phyloP scores from a whole-genome alignment of 2,113 vertebrate genomes.

The Cairina moschata region DNA sequence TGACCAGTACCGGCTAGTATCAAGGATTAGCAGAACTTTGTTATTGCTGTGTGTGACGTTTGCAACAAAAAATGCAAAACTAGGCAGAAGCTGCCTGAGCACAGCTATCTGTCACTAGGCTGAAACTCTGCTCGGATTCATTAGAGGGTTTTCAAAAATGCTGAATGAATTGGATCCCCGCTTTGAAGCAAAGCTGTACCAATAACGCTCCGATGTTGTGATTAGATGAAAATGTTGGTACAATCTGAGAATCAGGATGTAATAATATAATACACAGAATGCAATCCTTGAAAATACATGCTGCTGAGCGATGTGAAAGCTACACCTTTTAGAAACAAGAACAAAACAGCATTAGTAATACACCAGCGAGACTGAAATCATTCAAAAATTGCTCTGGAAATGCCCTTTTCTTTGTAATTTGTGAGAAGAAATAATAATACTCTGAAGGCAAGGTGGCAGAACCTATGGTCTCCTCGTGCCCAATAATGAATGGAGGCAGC shows the following conservation, averaged over 20 bases:
- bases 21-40: background rate
- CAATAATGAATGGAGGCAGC: background rate
- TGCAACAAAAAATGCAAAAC: background rate
- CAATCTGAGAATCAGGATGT: constrained; percentile 18
- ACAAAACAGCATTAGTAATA: constrained; percentile 11
- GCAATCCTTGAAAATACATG: constrained; percentile 44
- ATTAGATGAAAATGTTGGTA: constrained; percentile 56
- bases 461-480: background rate
- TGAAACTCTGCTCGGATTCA: constrained; percentile 41
- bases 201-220: constrained; percentile 6
- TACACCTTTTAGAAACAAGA: constrained; percentile 1
- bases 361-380: background rate
- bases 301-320: constrained; percentile 27
- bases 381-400: constrained; percentile 14
- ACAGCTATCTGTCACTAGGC: constrained; percentile 9
- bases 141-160: constrained; percentile 45
- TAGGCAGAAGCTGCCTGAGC: constrained; percentile 11
- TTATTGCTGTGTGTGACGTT: background rate
- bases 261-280: constrained; percentile 45
- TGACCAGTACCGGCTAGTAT: background rate
- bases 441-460: background rate
- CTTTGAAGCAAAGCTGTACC: constrained; percentile 27
- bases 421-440: constrained; percentile 9
- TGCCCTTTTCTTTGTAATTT: constrained; percentile 10
- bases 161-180: constrained; percentile 29